Evolutionary conservation across 2,113 vertebrate genomes (phyloP), one percentile per base, ranked within the genome.

Genomic region (Eira barbara): DNA sequence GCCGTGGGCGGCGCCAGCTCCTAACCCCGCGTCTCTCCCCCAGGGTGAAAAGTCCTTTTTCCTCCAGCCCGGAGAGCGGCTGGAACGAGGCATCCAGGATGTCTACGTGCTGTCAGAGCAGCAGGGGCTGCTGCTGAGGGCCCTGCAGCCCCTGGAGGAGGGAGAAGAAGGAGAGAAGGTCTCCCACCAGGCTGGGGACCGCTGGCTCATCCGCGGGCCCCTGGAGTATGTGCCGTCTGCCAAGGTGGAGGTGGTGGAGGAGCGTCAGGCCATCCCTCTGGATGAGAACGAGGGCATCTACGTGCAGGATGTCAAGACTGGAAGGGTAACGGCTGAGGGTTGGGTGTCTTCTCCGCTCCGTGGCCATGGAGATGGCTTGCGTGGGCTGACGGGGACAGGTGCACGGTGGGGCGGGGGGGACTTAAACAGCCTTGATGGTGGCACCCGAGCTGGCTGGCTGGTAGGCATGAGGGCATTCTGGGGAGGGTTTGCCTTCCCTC

Each of bases 261-360:
- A 96, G 3, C 99, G 99, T 0, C 97, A 98, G 18, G 98, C 99
- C 36, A 99, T 99, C 96, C 99, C 99, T 0, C 97, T 99, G 97
- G 99, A 99, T 3, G 99, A 99, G 98, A 99, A 99, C 0, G 99
- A 99, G 95, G 99, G 99, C 11, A 99, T 99, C 98, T 99, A 99
- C 1, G 99, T 99, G 90, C 97, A 99, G 3, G 99, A 99, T 95
- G 98, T 99, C 97, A 99, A 99, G 93, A 99, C 98, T 0, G 99
- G 99, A 57, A 99, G 99, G 99, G 99, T 99, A 69, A 92, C 20
- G 3, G 81, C 34, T 8, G 31, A 29, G 59, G 89, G 69, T 0
- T 7, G 92, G 83, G 67, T 3, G 7, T 45, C 0, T 0, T 42
- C 12, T 0, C 73, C 78, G 52, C 69, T 0, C 3, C 27, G 45